phyloP scores from a whole-genome alignment of 2,797 vertebrate genomes.

The Antrozous pallidus region DNA sequence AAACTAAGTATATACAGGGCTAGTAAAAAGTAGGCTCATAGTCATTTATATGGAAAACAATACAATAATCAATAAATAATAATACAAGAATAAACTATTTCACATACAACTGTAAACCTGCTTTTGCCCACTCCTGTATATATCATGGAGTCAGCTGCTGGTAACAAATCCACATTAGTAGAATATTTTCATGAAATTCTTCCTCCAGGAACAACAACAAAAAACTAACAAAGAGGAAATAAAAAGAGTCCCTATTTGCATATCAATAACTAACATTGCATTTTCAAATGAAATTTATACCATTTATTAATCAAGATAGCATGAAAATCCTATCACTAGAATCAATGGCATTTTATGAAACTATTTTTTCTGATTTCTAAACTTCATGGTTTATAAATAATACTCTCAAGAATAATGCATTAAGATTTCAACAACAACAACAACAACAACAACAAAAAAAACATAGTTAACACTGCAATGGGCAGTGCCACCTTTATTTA shows the following conservation, averaged over 20 bases:
- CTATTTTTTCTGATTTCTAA: neutral
- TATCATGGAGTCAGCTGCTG: neutral
- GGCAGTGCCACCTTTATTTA: neutral
- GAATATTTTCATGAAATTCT: neutral
- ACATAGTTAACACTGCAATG: neutral
- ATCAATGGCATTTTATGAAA: neutral
- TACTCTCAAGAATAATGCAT: neutral
- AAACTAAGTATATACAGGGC: neutral
- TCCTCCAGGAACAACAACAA: neutral
- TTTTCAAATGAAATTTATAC: conserved; percentile 12
- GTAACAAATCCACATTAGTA: neutral
- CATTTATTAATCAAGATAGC: neutral
- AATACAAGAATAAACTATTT: neutral
- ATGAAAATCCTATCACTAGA: neutral
- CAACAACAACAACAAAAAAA: neutral
- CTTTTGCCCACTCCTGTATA: neutral
- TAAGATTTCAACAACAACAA: neutral
- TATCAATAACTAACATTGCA: neutral
- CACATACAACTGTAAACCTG: neutral
- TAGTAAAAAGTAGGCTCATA: neutral
- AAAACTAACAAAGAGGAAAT: neutral
- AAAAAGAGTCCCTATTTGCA: neutral
- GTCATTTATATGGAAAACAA: neutral
- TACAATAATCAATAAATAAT: neutral
- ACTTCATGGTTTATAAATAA: neutral